These are phyloP conservation scores for Nesospiza acunhae DNA, from an alignment of 2,113 vertebrate species.

Conservation along the genomic window DNA sequence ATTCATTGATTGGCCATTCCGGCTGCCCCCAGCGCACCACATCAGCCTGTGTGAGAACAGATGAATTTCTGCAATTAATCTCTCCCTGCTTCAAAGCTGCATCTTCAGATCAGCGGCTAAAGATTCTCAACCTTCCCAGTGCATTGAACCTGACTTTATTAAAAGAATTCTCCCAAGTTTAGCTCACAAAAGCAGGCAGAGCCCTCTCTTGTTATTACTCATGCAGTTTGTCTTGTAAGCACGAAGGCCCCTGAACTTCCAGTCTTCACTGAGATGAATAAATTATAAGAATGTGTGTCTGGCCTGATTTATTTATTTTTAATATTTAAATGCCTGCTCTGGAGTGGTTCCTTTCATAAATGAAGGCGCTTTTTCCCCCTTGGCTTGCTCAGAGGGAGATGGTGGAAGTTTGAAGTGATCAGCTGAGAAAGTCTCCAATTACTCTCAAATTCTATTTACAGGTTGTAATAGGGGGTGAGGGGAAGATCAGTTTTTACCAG, in stretches of 20 bases:
- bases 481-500: not conserved
- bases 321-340: slow-evolving; percentile 1
- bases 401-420: not conserved
- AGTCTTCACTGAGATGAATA: slow-evolving; percentile 36
- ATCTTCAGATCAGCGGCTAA: slow-evolving; percentile 11
- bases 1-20: slow-evolving; percentile 60
- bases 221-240: slow-evolving; percentile 35
- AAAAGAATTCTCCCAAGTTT: slow-evolving; percentile 9
- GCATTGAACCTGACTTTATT: slow-evolving; percentile 31
- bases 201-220: slow-evolving; percentile 21
- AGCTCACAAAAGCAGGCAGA: not conserved
- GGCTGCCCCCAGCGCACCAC: slow-evolving; percentile 39
- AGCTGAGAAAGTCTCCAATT: not conserved
- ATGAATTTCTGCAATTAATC: slow-evolving; percentile 26
- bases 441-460: not conserved
- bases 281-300: slow-evolving; percentile 32
- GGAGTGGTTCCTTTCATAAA: not conserved
- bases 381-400: fast-evolving
- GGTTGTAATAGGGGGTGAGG: fast-evolving
- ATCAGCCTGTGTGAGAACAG: slow-evolving; percentile 6
- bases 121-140: not conserved
- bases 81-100: not conserved
- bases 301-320: slow-evolving; percentile 5
- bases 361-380: not conserved
- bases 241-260: not conserved